phyloP scores from a whole-genome alignment of 2,888 invertebrate genomes.

The Agrilus biguttatus region DNA sequence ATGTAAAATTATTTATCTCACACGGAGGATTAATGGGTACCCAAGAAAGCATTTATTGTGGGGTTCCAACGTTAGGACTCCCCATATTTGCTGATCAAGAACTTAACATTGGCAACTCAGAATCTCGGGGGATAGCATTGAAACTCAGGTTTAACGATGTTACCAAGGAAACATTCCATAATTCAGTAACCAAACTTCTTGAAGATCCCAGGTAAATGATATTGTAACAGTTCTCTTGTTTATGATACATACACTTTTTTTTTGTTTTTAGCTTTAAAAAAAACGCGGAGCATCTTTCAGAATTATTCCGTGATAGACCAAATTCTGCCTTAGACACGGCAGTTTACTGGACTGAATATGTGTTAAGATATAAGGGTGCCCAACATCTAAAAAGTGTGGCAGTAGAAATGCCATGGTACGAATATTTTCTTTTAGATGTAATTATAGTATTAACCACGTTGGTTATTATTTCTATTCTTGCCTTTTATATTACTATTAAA shows the following conservation, averaged over 20 bases:
- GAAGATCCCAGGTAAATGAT: conserved; percentile 31
- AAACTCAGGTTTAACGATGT: conserved; percentile 20
- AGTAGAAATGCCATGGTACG: conserved; percentile 31
- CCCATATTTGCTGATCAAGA: conserved; percentile 30
- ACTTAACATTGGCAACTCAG: conserved; percentile 37
- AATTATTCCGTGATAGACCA: conserved; percentile 42
- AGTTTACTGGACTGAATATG: conserved; percentile 51
- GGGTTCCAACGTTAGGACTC: conserved; percentile 28
- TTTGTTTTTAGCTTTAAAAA: conserved; percentile 35
- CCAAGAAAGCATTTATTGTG: conserved; percentile 32
- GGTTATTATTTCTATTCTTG: too few relatives aligned
- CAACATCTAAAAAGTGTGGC: conserved; percentile 37
- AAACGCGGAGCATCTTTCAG: conserved; percentile 34
- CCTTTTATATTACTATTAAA: too few relatives aligned
- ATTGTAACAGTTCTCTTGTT: not conserved
- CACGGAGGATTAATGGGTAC: conserved; percentile 38
- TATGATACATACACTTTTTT: not conserved
- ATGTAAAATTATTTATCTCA: conserved; percentile 33
- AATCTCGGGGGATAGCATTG: conserved; percentile 35
- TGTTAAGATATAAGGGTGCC: conserved; percentile 42
- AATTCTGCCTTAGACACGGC: conserved; percentile 42
- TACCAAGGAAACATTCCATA: conserved; percentile 15
- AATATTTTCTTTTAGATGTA: conserved; percentile 16
- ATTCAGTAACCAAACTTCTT: conserved; percentile 21
- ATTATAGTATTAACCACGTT: not conserved